A percentile compares a stretch with the other conserved stretches of the same genome.
These are phyloP conservation scores for Daptonema setosum DNA, from an alignment of 2,888 invertebrate species.

Conservation along the genomic window DNA sequence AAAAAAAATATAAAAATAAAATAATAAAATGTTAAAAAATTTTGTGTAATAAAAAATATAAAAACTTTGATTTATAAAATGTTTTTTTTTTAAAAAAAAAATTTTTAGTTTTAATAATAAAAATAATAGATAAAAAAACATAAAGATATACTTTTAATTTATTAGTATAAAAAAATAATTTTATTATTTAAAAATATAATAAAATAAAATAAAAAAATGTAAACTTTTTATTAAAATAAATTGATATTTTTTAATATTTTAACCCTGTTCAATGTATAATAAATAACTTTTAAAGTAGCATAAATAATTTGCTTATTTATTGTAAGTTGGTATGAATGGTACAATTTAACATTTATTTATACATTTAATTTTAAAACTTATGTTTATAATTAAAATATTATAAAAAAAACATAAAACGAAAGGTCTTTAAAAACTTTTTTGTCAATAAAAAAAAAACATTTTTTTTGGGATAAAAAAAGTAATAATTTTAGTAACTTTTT, in stretches of 20 bases:
- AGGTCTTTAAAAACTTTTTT: conserved; percentile 13
- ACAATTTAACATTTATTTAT: background rate
- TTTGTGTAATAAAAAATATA: background rate
- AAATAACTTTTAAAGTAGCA: background rate
- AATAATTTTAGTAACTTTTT: too few species aligned
- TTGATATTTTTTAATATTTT: background rate
- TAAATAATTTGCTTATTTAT: conserved; percentile 7
- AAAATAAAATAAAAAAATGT: background rate
- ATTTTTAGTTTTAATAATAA: background rate
- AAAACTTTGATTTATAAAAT: background rate
- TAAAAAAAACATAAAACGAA: background rate
- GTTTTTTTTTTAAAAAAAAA: background rate
- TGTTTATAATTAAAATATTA: conserved; percentile 3
- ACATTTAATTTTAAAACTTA: background rate
- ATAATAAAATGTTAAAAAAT: conserved; percentile 9
- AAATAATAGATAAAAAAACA: background rate
- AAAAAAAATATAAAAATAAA: conserved; percentile 16
- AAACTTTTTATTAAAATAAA: background rate
- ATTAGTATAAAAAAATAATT: conserved; percentile 10
- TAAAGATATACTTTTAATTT: conserved; percentile 10
- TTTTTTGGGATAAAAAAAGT: too few species aligned
- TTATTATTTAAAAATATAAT: background rate
- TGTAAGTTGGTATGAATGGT: background rate
- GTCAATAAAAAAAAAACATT: background rate
- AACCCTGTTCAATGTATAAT: background rate